phyloP scores from a whole-genome alignment of 2,888 invertebrate genomes.

The Brachynemurus nebulosus region DNA sequence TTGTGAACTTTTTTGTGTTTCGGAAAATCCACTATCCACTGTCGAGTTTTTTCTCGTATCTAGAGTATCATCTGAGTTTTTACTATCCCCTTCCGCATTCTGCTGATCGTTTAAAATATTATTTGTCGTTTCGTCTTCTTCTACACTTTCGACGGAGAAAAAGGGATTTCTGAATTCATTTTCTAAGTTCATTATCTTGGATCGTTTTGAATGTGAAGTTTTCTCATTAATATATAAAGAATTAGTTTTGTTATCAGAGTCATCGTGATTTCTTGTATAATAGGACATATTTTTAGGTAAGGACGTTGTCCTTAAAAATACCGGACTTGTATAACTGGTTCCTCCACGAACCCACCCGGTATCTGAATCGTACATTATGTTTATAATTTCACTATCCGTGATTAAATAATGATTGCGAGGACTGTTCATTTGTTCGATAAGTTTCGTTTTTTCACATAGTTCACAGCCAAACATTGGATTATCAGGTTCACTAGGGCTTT shows the following conservation, averaged over 20 bases:
- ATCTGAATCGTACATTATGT: conserved; percentile 34
- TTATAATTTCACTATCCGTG: conserved; percentile 32
- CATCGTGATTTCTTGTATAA: background rate
- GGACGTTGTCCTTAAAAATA: conserved; percentile 2
- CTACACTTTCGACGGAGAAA: background rate
- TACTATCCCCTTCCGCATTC: background rate
- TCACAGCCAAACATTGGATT: background rate
- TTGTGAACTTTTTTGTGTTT: background rate
- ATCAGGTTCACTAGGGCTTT: background rate
- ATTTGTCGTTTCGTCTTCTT: background rate
- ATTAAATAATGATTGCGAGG: conserved; percentile 29
- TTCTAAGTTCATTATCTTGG: conserved; percentile 1
- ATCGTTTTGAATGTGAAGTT: too few species aligned
- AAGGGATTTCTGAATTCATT: conserved; percentile 6
- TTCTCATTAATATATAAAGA: too few species aligned
- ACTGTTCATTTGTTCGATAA: background rate
- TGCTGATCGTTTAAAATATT: background rate
- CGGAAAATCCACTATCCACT: background rate
- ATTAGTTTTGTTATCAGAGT: background rate
- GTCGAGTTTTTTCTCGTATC: too few species aligned
- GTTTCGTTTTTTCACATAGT: background rate
- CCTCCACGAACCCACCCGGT: conserved; percentile 29
- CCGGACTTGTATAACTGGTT: conserved; percentile 6
- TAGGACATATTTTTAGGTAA: conserved; percentile 1
- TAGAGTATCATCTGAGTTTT: too few species aligned